A percentile compares a stretch with the other conserved stretches of the same genome.
Evolutionary conservation across 2,888 invertebrate species (phyloP).

Genomic region (Polydrusus pterygomalis): DNA sequence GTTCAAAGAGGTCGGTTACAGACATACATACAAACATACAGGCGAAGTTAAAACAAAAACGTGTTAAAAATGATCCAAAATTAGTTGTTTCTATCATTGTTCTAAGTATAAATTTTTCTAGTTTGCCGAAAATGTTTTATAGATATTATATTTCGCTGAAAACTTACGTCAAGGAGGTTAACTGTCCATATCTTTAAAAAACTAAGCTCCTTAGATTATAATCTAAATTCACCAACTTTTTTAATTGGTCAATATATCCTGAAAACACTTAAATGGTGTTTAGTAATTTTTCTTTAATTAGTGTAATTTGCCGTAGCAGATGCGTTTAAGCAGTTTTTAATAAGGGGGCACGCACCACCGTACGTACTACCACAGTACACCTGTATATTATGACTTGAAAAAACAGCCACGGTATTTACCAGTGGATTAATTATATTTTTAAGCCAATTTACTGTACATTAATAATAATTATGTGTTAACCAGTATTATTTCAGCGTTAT

Average conservation of each 20-base stretch:
- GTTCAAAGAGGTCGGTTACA: too few species aligned
- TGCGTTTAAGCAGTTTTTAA: conserved; percentile 31
- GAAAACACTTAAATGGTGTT: conserved; percentile 29
- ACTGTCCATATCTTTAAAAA: background rate
- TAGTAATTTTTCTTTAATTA: conserved; percentile 38
- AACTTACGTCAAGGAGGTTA: background rate
- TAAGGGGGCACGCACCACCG: conserved; percentile 20
- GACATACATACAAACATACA: too few species aligned
- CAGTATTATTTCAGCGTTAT: conserved; percentile 32
- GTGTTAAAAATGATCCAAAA: too few species aligned
- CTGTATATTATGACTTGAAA: conserved; percentile 51
- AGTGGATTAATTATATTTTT: conserved; percentile 53
- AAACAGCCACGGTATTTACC: conserved; percentile 63
- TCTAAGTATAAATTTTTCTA: background rate
- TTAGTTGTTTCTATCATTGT: too few species aligned
- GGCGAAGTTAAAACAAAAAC: too few species aligned
- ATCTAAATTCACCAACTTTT: conserved; percentile 21
- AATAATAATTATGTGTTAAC: conserved; percentile 40
- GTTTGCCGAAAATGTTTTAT: too few species aligned
- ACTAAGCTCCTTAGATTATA: background rate
- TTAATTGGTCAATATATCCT: conserved; percentile 1
- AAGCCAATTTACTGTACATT: conserved; percentile 31
- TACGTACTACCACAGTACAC: conserved; percentile 15
- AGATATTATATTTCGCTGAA: background rate
- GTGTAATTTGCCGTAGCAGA: conserved; percentile 38